Evolutionary conservation across 2,797 vertebrate genomes (phyloP), one percentile per base, ranked within the genome.

Genomic region (Varecia variegata): DNA sequence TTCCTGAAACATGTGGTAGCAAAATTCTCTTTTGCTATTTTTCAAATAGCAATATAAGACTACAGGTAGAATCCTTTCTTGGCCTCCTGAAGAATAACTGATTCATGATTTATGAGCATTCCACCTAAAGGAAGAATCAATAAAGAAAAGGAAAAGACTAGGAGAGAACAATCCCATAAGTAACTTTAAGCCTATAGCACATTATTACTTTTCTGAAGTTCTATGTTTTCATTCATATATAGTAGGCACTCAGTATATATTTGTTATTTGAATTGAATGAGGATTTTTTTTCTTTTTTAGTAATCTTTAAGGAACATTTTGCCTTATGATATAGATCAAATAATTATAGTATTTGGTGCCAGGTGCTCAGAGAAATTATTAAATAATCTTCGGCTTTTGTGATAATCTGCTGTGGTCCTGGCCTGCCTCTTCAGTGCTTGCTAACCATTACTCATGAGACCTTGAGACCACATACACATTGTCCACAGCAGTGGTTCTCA

Each of bases 101-200:
- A 74, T 88, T 93, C 74, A 74, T 97, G 88, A 97, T 95, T 97
- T 94, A 94, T 94, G 52, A 97, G 90, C 80, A 52, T 95, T 87
- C 84, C 27, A 77, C 47, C 82, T 62, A 94, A 91, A 74, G 71
- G 45, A 87, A 89, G 45, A 97, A 97, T 97, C 96, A 88, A 97
- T 96, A 88, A 25, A 77, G 23, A 86, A 54, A 84, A 84, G n/a
- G 70, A 84, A 92, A 88, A 71, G 40, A 68, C 15, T 17, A 71
- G 60, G 43, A 23, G 10, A 97, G 93, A 97, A 97, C 93, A 97
- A 97, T 97, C 92, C 96, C 95, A 96, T 97, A 97, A 81, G 88
- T 91, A 95, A 94, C 91, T 89, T 68, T 77, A 95, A 60, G 74
- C 77, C 73, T 93, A n/a, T 30, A 90, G 82, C 52, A 38, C 45